Percentiles rank a stretch among this genome's conserved stretches.
These are phyloP conservation scores for rabbit (Oryctolagus cuniculus) DNA, from an alignment of 2,113 vertebrate genomes.

Conservation along the genomic window mOryCun1.1 NC_091435.1:158997001-158997500, in stretches of 20 bases:
- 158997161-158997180: background rate
- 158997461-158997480: no score
- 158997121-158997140: background rate
- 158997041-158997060: background rate
- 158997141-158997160: background rate
- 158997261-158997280: conserved; percentile 10
- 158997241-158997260: background rate
- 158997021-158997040: background rate
- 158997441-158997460: no score
- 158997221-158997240: background rate
- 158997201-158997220: background rate
- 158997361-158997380: background rate
- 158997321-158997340: conserved; percentile 3
- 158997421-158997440: background rate
- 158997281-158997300: background rate
- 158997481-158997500: no score
- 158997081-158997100: background rate
- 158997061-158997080: background rate
- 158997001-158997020: background rate
- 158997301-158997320: background rate
- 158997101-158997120: background rate
- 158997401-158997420: background rate
- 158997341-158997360: background rate
- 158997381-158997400: background rate
- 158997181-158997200: background rate